Percentiles rank a stretch among this genome's conserved stretches.
Conservation (phyloP, 1,140 invertebrate genomes). For the Myzus persicae region DNA sequence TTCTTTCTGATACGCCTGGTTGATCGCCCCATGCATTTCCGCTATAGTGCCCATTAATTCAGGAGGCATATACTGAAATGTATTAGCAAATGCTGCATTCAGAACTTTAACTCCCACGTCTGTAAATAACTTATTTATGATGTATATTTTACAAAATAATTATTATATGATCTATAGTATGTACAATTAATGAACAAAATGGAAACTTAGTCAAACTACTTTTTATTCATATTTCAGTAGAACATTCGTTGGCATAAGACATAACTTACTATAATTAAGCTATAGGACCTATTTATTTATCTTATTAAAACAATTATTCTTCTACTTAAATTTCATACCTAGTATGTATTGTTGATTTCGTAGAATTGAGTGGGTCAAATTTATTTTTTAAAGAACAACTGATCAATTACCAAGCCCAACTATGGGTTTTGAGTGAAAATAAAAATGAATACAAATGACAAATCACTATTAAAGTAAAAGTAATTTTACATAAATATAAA, state of each 20-base stretch:
- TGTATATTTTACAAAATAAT: background rate
- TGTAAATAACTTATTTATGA: constrained; percentile 30
- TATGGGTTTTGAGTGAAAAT: background rate
- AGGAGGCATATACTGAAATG: constrained; percentile 54
- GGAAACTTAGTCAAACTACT: background rate
- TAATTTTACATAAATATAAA: background rate
- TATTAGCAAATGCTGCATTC: constrained; percentile 49
- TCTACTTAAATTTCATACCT: background rate
- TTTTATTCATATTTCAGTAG: background rate
- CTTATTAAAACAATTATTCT: background rate
- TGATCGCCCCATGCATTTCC: constrained; percentile 44
- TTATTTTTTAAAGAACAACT: background rate
- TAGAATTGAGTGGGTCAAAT: background rate
- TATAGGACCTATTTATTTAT: background rate
- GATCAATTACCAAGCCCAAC: background rate
- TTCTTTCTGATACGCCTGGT: constrained; percentile 36
- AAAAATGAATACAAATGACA: background rate
- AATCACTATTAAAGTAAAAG: background rate
- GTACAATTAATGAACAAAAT: background rate
- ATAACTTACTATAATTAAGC: background rate
- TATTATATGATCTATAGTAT: background rate
- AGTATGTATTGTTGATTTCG: background rate
- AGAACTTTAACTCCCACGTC: constrained; percentile 41
- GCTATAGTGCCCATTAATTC: constrained; percentile 53
- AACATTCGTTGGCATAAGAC: background rate